Conservation (phyloP, 1,140 invertebrate species). For the Melanaphis sacchari region DNA sequence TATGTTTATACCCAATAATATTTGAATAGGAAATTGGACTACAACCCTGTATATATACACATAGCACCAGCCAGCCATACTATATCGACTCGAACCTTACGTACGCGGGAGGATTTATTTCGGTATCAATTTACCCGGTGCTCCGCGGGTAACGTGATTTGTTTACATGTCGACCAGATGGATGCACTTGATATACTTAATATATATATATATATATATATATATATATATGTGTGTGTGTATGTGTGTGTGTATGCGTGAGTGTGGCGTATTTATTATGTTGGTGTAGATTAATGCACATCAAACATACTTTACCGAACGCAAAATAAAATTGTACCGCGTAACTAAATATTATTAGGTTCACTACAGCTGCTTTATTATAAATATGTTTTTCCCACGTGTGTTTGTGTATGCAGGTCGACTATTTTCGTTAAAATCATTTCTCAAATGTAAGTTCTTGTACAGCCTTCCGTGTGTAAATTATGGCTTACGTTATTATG, state of each 20-base stretch:
- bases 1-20: neutral
- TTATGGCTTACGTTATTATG: neutral
- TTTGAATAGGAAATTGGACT: neutral
- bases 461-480: neutral
- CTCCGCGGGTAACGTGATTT: constrained; percentile 15
- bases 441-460: neutral
- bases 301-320: constrained; percentile 16
- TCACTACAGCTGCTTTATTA: neutral
- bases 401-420: neutral
- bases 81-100: neutral
- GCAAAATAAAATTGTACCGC: neutral
- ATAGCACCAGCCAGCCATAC: neutral
- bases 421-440: neutral
- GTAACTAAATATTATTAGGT: neutral
- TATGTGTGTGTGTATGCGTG: neutral
- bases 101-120: constrained; percentile 19
- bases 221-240: too few relatives aligned
- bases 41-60: neutral
- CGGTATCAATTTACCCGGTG: constrained; percentile 35
- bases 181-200: constrained; percentile 12
- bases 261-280: neutral
- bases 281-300: constrained; percentile 10
- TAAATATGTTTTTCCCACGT: neutral
- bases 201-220: neutral
- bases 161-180: constrained; percentile 29